Evolutionary conservation across 2,797 vertebrate species (phyloP).

Genomic region (Cetoscarus ocellatus): DNA sequence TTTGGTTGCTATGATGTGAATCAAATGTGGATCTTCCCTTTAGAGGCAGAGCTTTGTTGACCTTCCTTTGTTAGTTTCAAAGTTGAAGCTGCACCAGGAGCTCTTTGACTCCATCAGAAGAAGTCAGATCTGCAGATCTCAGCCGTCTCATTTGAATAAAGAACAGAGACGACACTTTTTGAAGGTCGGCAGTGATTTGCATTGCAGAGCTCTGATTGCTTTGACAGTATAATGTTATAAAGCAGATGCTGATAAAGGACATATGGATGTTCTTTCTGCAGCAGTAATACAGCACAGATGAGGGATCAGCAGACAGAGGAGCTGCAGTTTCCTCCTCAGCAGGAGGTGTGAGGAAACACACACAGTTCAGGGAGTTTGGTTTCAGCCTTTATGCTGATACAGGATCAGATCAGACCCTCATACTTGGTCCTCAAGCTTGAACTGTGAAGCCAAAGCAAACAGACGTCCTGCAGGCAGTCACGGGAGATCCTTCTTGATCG

Average conservation of each 20-base stretch:
- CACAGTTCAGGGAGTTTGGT: neutral
- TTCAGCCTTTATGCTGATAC: neutral
- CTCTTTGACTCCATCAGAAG: too few relatives aligned
- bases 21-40: too few relatives aligned
- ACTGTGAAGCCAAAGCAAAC: neutral
- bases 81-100: too few relatives aligned
- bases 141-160: neutral
- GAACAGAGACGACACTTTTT: neutral
- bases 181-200: neutral
- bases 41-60: too few relatives aligned
- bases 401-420: neutral
- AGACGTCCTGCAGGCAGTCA: neutral
- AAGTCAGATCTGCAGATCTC: neutral
- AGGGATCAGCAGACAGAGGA: neutral
- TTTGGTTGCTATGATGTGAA: too few relatives aligned
- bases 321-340: conserved; percentile 3
- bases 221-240: conserved; percentile 1
- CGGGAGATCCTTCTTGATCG: neutral
- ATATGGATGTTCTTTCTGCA: too few relatives aligned
- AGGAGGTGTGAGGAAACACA: neutral
- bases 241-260: neutral
- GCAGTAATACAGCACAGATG: conserved; percentile 10
- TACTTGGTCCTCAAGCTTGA: neutral
- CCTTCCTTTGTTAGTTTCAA: neutral
- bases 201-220: neutral